Base-by-base conservation (phyloP, 2,113 vertebrate genomes). In the Trematomus loennbergii region DNA sequence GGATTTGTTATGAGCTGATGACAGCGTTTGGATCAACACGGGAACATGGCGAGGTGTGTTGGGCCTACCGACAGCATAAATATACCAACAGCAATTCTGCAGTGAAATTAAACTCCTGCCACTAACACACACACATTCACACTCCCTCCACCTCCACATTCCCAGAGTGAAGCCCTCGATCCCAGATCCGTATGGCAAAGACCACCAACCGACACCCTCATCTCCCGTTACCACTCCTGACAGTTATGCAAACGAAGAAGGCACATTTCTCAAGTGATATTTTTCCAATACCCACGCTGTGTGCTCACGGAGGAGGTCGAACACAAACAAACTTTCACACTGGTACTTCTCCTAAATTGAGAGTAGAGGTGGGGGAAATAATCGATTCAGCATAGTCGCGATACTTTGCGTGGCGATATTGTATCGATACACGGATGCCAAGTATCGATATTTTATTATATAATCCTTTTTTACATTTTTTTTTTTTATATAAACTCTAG, bases 61-160 rank as follows among this genome's bases (percentile, higher is more conserved):
- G 72, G 72, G 68, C 53, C 74, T 59, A 62, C 57, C n/a, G 48
- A 71, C 79, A 72, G 72, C 69, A 88, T 78, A 91, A 92, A 93
- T 88, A 87, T 72, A 91, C 69, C 55, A 53, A 85, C 36, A 62
- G 46, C 55, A 63, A 92, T 93, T 93, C 87, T 89, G 11, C 66
- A 64, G 60, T 46, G 86, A 78, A 92, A 90, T 2, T 60, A 46
- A 88, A 79, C 72, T 82, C 55, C 68, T 58, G 50, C 72, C 65
- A 79, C 83, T 33, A 72, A 61, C 25, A 70, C 71, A 48, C 61
- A 69, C 78, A 84, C 9, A 63, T 75, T 87, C 73, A 72, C 85
- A 71, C 58, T 15, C 71, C 82, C 50, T 55, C 72, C 53, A 77
- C 64, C 65, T 75, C 66, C 12, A n/a, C 71, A 55, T 78, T 88